Base-by-base conservation (phyloP, 2,113 vertebrate genomes). In the Tor tambroides region DNA sequence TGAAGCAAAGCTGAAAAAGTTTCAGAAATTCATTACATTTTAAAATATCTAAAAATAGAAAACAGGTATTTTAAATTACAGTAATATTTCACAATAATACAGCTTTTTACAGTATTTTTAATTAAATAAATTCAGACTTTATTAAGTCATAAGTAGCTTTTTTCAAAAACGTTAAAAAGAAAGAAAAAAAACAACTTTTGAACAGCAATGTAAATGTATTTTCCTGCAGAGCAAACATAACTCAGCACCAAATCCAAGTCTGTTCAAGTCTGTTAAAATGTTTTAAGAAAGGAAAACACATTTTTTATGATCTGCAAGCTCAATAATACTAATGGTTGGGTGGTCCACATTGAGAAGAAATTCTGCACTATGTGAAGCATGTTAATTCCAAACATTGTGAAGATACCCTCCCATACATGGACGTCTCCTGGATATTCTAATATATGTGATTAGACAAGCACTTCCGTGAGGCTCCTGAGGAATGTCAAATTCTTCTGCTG, bases 381-480 rank as follows among this genome's bases (percentile, higher is more conserved):
- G n/a, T 21, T 76, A 32, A 23, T 61, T 61, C 35, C 21, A 80
- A 80, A 80, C 54, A 61, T 2, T 61, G 21, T 38, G 51, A 59
- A 32, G 21, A 59, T 5, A 35, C 43, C 15, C 17, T 61, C 2
- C 30, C 51, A 30, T 41, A 61, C 78, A 80, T 61, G 30, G 21
- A 61, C 3, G 32, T 61, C 78, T 41, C 21, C 30, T 2, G 2
- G 32, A 79, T 35, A 56, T 56, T 56, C 28, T 77, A 28, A 77
- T 54, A 19, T 46, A 15, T 59, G 51, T 67, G 80, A 41, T 82
- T 67, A 43, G 80, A 82, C 41, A 46, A 82, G 61, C 38, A 82
- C n/a, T 65, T 67, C 80, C 28, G 32, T 17, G 0, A 28, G 56
- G 32, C 54, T 28, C 59, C 15, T 21, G 35, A 11, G 38, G 59